Evolutionary conservation across 2,797 vertebrate genomes (phyloP), one percentile per base, ranked within the genome.

Genomic region (Threskiornis aethiopicus): DNA sequence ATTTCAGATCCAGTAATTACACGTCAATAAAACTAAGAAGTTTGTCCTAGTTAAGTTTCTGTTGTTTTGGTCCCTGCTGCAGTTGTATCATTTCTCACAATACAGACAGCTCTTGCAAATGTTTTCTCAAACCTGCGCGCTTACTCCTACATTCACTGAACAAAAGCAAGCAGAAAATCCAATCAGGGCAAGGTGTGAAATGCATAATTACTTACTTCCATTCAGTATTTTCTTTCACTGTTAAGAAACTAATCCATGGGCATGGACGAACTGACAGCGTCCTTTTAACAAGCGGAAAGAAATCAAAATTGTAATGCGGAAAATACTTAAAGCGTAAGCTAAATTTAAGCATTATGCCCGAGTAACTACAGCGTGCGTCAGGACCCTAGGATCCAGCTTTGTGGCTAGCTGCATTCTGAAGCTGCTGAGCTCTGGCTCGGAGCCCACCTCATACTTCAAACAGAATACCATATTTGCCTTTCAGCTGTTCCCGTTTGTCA

Each of bases 401-500:
- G 96, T 94, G 96, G 95, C 87, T 33, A 29, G 87, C 81, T 81
- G 62, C 87, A 46, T 96, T 86, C 46, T 54, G 78, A 89, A 88
- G 81, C 96, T 94, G 95, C 90, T 84, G 89, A 95, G 89, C 92
- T 77, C 97, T 98, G 98, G 98, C 97, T 87, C 66, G 31, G 76
- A 39, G 95, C 98, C 94, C 96, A 96, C n/a, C 31, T 70, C 46
- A 35, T 18, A 94, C 93, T 95, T 94, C 90, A 96, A 94, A 88
- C 96, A 96, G 96, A 97, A 80, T 57, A 92, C 95, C 97, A 37
- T 98, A 97, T 98, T 98, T 97, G 97, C 97, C 96, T 96, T 88
- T 96, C 97, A 98, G 98, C 98, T 98, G 98, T 97, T 96, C 92
- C 95, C 51, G 39, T 96, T 97, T 97, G 96, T 98, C 97, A 97